Conservation (phyloP, 2,797 vertebrate genomes). For the Taenioides sp. region DNA sequence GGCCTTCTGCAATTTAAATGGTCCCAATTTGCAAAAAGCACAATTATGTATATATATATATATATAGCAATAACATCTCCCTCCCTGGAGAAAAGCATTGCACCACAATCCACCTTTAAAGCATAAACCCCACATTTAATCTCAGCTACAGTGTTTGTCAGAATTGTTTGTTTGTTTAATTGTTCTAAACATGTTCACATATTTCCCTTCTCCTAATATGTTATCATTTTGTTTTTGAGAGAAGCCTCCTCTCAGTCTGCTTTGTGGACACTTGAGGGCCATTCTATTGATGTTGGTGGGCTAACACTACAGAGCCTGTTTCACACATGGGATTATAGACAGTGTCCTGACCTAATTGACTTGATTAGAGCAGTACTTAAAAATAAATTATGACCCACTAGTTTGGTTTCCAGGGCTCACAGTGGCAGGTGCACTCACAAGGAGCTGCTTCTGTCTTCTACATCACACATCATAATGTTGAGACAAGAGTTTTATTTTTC, state of each 20-base stretch:
- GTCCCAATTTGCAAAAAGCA: neutral
- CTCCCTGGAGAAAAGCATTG: too few species aligned
- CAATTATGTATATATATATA: neutral
- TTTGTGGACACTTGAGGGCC: slow-evolving; percentile 27
- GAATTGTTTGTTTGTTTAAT: too few species aligned
- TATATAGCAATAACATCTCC: too few species aligned
- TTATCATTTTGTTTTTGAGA: slow-evolving; percentile 12
- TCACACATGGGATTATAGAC: slow-evolving; percentile 62
- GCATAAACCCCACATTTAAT: too few species aligned
- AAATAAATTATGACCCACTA: slow-evolving; percentile 76
- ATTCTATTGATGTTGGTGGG: slow-evolving; percentile 51
- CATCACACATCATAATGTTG: neutral
- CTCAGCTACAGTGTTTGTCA: too few species aligned
- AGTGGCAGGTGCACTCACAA: slow-evolving; percentile 29
- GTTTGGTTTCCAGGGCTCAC: slow-evolving; percentile 59
- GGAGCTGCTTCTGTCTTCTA: slow-evolving; percentile 13
- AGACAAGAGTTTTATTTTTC: neutral
- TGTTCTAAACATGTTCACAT: too few species aligned
- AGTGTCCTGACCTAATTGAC: slow-evolving; percentile 77
- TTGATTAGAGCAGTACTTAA: slow-evolving; percentile 76
- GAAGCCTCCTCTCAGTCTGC: slow-evolving; percentile 31
- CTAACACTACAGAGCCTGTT: slow-evolving; percentile 45
- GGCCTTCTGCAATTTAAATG: neutral
- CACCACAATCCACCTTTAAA: too few species aligned
- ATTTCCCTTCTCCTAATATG: neutral